Conservation (phyloP, 2,888 invertebrate species). For the Flabesymbios commensalis region DNA sequence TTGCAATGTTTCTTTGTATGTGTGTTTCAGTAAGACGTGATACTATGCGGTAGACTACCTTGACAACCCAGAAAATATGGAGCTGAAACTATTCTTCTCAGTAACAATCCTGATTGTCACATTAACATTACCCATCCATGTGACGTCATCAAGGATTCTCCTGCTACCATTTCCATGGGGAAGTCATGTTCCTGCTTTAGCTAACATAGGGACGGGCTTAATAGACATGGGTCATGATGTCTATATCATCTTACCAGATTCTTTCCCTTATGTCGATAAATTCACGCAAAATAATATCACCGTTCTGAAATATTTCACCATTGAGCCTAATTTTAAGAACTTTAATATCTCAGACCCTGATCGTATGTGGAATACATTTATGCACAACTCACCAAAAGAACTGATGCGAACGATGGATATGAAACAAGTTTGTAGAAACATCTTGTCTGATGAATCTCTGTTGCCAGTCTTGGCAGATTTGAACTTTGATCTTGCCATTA, state of each 20-base stretch:
- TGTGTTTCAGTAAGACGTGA: too few relatives aligned
- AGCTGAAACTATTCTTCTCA: too few relatives aligned
- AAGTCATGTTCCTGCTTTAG: conserved; percentile 16
- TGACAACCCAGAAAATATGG: too few relatives aligned
- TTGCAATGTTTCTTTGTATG: too few relatives aligned
- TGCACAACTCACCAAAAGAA: conserved; percentile 6
- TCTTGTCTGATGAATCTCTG: conserved; percentile 17
- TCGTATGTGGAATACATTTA: neutral
- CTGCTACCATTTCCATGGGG: conserved; percentile 11
- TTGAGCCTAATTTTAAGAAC: too few relatives aligned
- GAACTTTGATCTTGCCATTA: conserved; percentile 19
- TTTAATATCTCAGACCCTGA: too few relatives aligned
- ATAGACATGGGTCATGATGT: conserved; percentile 21
- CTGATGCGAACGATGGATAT: conserved; percentile 19
- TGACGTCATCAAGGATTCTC: conserved; percentile 17
- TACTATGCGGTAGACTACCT: too few relatives aligned
- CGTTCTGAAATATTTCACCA: too few relatives aligned
- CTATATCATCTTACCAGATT: conserved; percentile 1
- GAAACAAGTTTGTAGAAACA: conserved; percentile 18
- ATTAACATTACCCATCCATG: too few relatives aligned
- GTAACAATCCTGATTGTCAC: too few relatives aligned
- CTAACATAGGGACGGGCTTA: conserved; percentile 10
- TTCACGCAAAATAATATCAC: neutral
- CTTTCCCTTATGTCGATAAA: conserved; percentile 4
- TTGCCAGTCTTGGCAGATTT: neutral